A percentile compares a stretch with the other conserved stretches of the same genome.
Conservation (phyloP, 2,888 invertebrate genomes). For the Maniola hyperantus region DNA sequence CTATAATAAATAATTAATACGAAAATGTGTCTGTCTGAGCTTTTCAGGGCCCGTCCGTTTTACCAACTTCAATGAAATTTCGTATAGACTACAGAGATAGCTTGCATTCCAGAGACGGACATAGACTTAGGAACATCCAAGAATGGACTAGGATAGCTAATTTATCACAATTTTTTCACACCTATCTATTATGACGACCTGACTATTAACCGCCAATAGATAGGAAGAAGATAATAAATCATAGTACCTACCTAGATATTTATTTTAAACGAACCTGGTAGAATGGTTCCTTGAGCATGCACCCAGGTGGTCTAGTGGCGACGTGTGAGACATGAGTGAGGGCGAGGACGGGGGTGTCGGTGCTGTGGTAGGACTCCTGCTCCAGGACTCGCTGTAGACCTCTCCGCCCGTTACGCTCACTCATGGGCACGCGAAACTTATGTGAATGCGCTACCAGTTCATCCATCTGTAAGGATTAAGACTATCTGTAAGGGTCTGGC, state of each 20-base stretch:
- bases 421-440: slow-evolving; percentile 69
- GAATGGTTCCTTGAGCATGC: slow-evolving; percentile 57
- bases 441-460: slow-evolving; percentile 72
- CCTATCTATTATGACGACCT: too few species aligned
- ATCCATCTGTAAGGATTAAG: slow-evolving; percentile 59
- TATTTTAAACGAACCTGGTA: slow-evolving; percentile 30
- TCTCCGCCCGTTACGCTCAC: slow-evolving; percentile 63
- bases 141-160: too few species aligned
- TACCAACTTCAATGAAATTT: too few species aligned
- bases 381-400: slow-evolving; percentile 59
- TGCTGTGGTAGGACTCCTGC: slow-evolving; percentile 52
- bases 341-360: slow-evolving; percentile 63
- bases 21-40: too few species aligned
- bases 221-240: background rate
- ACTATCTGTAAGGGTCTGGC: background rate
- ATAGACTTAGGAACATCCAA: too few species aligned
- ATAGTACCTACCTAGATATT: background rate
- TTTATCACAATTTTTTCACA: too few species aligned
- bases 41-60: too few species aligned
- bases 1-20: too few species aligned
- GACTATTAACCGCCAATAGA: too few species aligned
- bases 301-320: slow-evolving; percentile 70
- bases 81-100: too few species aligned
- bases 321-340: slow-evolving; percentile 72
- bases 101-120: too few species aligned